Conservation (phyloP, 2,888 invertebrate species). For the Zygothrica quintamaculata region DNA sequence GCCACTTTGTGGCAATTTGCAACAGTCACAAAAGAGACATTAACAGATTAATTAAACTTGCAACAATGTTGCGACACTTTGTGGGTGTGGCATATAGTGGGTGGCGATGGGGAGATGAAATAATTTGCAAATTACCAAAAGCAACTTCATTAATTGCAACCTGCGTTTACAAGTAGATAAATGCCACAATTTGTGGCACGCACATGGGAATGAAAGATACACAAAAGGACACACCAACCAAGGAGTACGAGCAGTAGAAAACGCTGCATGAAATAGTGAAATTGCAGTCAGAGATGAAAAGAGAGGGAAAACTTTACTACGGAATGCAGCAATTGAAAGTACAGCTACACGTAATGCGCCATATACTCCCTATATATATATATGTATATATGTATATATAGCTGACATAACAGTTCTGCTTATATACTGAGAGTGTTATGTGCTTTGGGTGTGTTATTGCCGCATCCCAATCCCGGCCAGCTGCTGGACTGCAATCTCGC, state of each 20-base stretch:
- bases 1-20: neutral
- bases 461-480: constrained; percentile 57
- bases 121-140: constrained; percentile 40
- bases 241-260: neutral
- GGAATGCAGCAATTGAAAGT: constrained; percentile 56
- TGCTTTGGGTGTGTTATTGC: constrained; percentile 44
- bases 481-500: constrained; percentile 64
- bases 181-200: neutral
- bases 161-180: constrained; percentile 42
- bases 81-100: neutral
- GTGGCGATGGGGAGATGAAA: constrained; percentile 26
- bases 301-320: constrained; percentile 55
- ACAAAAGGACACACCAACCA: constrained; percentile 4
- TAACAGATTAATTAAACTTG: constrained; percentile 19
- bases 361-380: constrained; percentile 13
- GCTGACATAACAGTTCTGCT: constrained; percentile 44
- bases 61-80: no score
- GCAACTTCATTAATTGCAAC: constrained; percentile 57
- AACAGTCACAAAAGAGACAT: neutral
- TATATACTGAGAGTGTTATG: constrained; percentile 21
- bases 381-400: constrained; percentile 27
- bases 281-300: neutral
- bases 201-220: constrained; percentile 16
- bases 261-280: neutral
- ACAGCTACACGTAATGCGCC: constrained; percentile 50